Base-by-base conservation (phyloP, 1,140 invertebrate species). In the Trachelipus rathkii region DNA sequence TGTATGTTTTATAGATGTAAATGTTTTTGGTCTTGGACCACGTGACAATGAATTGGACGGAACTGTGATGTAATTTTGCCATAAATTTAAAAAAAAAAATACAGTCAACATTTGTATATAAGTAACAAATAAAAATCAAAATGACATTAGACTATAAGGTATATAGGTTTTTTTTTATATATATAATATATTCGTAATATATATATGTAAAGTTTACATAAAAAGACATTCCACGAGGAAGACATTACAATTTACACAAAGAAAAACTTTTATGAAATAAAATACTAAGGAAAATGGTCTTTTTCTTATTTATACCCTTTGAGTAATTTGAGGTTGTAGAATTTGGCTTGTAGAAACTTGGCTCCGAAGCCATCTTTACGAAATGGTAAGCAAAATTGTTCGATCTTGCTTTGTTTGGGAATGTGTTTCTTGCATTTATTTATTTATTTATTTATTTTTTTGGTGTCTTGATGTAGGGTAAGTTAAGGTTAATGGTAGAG, bases 1-100 rank as follows among this genome's bases (percentile, higher is more conserved):
- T 60, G 50, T 60, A 60, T 19, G 19, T 60, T 60, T 60, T 1
- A 60, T 4, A 4, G 11, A 60, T 60, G 33, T 33, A 33, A 33
- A 33, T 33, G 33, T 33, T 33, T n/a, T 33, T 33, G 33, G 50
- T 60, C 11, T 15, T 15, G 50, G 50, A 60, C 33, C 33, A 33
- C 6, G 33, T 33, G 33, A 60, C 50, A 60, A 60, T 60, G 19
- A 60, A 15, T 4, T 60, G 50, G 50, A 60, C 19, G 50, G 2
- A 60, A 60, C 50, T 60, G 50, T 60, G 50, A 60, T 60, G 50
- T 60, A 60, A 15, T 60, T 15, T 60, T 60, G 50, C 50, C 50
- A 60, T 60, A 60, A 60, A 13, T 4, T n/a, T n/a, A n/a, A n/a
- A n/a, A n/a, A n/a, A n/a, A n/a, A n/a, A n/a, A n/a, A n/a, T 4